phyloP scores from a whole-genome alignment of 2,797 vertebrate species.

The Rhinichthys osculus region DNA sequence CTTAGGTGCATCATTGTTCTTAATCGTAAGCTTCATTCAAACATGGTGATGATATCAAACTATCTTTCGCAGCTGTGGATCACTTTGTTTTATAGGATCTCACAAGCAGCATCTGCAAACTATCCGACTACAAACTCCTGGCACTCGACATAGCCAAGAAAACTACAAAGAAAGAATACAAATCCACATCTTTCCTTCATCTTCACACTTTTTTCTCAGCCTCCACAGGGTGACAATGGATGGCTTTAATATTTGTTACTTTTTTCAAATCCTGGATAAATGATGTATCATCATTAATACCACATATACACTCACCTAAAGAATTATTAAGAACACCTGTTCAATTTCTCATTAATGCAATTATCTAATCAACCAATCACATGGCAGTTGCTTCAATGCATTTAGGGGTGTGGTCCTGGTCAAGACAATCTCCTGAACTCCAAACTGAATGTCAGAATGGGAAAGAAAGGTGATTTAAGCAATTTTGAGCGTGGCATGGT shows the following conservation, averaged over 20 bases:
- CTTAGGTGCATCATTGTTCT: slow-evolving; percentile 3
- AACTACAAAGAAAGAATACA: slow-evolving; percentile 23
- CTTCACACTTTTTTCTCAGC: background rate
- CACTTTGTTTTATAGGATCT: slow-evolving; percentile 33
- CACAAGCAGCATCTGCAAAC: slow-evolving; percentile 54
- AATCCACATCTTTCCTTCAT: slow-evolving; percentile 40
- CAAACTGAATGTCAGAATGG: too few species aligned
- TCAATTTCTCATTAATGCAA: too few species aligned
- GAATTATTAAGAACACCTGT: too few species aligned
- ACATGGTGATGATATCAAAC: background rate
- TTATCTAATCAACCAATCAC: too few species aligned
- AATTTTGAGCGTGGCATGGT: too few species aligned
- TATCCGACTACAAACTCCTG: slow-evolving; percentile 36
- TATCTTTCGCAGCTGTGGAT: slow-evolving; percentile 35
- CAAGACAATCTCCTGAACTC: too few species aligned
- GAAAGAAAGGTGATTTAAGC: too few species aligned
- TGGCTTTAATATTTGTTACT: background rate
- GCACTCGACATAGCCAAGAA: slow-evolving; percentile 11
- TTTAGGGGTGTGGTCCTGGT: too few species aligned
- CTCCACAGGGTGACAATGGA: background rate
- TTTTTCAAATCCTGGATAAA: background rate
- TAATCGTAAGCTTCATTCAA: background rate
- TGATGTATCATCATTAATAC: background rate
- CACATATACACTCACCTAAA: background rate
- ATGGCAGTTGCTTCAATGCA: too few species aligned